A percentile compares a stretch with the other conserved stretches of the same genome.
Evolutionary conservation across 2,888 invertebrate species (phyloP).

Genomic region (Hipparchia semele): DNA sequence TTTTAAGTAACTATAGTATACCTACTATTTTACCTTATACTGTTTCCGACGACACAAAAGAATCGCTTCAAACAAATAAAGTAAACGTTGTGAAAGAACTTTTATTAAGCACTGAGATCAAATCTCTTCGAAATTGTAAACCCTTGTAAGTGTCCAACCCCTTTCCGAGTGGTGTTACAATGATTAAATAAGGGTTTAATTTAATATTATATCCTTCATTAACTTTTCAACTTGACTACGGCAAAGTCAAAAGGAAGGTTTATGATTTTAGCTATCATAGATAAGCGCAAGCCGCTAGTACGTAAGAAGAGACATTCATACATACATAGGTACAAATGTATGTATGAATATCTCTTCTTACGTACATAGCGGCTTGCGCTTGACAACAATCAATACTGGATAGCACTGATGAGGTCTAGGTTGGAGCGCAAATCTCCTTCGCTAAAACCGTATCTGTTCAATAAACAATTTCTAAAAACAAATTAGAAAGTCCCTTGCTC

Average conservation of each 20-base stretch:
- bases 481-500: slow-evolving; percentile 3
- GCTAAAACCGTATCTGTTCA: neutral
- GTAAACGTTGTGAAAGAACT: slow-evolving; percentile 12
- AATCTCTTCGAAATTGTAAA: slow-evolving; percentile 19
- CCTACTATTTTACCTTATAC: too few species aligned
- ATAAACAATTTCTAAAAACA: slow-evolving; percentile 10
- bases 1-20: too few species aligned
- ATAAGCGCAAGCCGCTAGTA: too few species aligned
- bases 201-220: neutral
- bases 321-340: too few species aligned
- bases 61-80: neutral
- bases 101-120: slow-evolving; percentile 19
- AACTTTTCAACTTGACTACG: neutral
- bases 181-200: neutral
- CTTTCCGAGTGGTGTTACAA: slow-evolving; percentile 10
- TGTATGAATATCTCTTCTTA: too few species aligned
- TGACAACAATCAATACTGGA: too few species aligned
- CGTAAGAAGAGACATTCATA: too few species aligned
- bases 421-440: too few species aligned
- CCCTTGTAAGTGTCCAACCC: slow-evolving; percentile 23
- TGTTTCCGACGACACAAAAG: neutral
- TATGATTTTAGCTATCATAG: too few species aligned
- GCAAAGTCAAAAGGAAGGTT: too few species aligned
- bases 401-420: too few species aligned
- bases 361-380: too few species aligned